These are phyloP conservation scores for Myxocyprinus asiaticus DNA, from an alignment of 2,113 vertebrate genomes.

Conservation along the genomic window DNA sequence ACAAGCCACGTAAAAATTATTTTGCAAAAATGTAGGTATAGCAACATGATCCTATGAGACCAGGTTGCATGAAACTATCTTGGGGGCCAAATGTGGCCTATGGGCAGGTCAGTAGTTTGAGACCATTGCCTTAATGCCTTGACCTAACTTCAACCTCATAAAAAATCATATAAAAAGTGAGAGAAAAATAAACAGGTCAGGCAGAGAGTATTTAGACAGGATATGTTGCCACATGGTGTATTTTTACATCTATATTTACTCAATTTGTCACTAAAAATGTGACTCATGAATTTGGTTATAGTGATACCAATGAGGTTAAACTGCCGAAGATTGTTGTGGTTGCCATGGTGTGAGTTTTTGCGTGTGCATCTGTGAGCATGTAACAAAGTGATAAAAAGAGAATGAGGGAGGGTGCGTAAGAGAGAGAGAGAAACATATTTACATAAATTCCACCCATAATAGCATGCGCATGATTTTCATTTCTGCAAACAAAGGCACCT, in stretches of 20 bases:
- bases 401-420: not conserved
- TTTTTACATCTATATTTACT: slow-evolving; percentile 1
- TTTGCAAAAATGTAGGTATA: too few species aligned
- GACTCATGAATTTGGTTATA: not conserved
- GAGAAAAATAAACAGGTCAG: too few species aligned
- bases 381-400: not conserved
- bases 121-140: too few species aligned
- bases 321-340: not conserved
- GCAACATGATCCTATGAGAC: too few species aligned
- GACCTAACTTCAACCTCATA: too few species aligned
- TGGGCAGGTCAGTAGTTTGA: too few species aligned
- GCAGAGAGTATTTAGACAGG: not conserved
- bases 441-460: slow-evolving; percentile 59
- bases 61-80: too few species aligned
- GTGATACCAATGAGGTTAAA: slow-evolving; percentile 1
- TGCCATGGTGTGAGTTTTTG: not conserved
- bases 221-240: not conserved
- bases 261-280: not conserved
- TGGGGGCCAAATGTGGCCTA: too few species aligned
- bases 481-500: slow-evolving; percentile 48
- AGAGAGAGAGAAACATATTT: not conserved
- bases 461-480: slow-evolving; percentile 67
- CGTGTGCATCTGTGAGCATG: not conserved
- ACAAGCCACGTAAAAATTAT: too few species aligned
- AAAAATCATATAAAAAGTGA: too few species aligned